Conservation (phyloP, 2,113 vertebrate species). For the Oreamnos americanus region DNA sequence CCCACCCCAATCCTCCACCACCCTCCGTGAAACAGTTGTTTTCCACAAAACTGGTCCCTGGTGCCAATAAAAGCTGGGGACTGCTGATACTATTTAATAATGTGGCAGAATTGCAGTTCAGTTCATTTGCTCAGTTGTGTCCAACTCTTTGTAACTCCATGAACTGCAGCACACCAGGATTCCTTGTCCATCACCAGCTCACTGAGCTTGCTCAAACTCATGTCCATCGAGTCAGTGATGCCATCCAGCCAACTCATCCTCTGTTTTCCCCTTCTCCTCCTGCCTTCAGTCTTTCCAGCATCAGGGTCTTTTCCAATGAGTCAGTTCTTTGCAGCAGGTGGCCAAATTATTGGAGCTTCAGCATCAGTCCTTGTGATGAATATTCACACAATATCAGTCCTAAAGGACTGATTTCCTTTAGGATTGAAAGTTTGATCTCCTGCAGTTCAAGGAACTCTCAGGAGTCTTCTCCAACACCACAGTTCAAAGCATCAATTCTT, state of each 20-base stretch:
- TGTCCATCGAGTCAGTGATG: background rate
- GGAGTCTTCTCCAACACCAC: background rate
- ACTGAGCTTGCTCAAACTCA: background rate
- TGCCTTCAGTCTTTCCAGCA: background rate
- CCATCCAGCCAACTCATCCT: background rate
- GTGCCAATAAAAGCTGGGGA: background rate
- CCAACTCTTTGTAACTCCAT: background rate
- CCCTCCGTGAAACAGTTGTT: background rate
- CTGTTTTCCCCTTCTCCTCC: background rate
- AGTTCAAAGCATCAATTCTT: background rate
- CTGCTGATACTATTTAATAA: background rate
- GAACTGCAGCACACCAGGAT: background rate
- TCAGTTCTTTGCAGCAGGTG: background rate
- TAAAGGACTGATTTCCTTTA: background rate
- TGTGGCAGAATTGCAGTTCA: background rate
- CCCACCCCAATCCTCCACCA: background rate
- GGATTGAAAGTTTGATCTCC: background rate
- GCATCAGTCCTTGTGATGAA: background rate
- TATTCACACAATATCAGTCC: too few species aligned
- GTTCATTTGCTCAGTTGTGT: background rate
- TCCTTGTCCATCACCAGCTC: background rate
- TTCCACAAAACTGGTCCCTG: background rate
- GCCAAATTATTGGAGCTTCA: background rate
- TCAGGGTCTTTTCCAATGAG: background rate
- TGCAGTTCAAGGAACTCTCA: background rate